Conservation (phyloP, 2,797 vertebrate species). For the Sebastes cheni region DNA sequence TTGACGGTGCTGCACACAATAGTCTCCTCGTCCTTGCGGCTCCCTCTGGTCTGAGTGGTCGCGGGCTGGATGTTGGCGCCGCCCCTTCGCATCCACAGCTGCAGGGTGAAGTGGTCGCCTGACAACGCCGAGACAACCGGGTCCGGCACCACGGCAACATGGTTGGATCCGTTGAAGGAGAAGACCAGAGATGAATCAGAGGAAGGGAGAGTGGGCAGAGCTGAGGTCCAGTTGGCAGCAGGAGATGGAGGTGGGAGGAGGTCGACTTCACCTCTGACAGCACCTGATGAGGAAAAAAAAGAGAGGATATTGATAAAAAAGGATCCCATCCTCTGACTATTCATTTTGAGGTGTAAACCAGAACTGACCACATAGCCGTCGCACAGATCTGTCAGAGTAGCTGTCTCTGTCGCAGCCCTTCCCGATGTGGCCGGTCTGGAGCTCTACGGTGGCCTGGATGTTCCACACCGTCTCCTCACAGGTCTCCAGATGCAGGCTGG, state of each 20-base stretch:
- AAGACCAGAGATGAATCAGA: constrained; percentile 98
- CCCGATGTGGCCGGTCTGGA: constrained; percentile 97
- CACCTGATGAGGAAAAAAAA: constrained; percentile 79
- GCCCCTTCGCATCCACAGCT: constrained; percentile 95
- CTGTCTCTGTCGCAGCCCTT: constrained; percentile 98
- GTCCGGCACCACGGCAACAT: constrained; percentile 92
- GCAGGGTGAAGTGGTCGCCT: constrained; percentile 94
- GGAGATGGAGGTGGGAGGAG: constrained; percentile 93
- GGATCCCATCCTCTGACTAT: neutral
- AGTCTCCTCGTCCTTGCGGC: constrained; percentile 92
- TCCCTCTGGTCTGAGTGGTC: constrained; percentile 80
- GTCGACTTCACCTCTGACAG: constrained; percentile 94
- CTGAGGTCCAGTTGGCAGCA: constrained; percentile 91
- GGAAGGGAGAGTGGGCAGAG: constrained; percentile 93
- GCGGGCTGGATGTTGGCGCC: constrained; percentile 80
- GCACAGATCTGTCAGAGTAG: constrained; percentile 95
- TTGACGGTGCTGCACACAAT: constrained; percentile 94
- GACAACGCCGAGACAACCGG: constrained; percentile 87
- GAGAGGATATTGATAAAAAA: neutral
- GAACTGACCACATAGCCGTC: constrained; percentile 92
- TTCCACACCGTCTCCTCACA: constrained; percentile 97
- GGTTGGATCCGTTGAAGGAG: constrained; percentile 94
- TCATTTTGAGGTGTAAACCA: neutral
- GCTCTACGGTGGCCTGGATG: constrained; percentile 96
- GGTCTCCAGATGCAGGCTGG: constrained; percentile 93